Conservation (phyloP, 2,797 vertebrate genomes). For the Pyrocephalus nanus region DNA sequence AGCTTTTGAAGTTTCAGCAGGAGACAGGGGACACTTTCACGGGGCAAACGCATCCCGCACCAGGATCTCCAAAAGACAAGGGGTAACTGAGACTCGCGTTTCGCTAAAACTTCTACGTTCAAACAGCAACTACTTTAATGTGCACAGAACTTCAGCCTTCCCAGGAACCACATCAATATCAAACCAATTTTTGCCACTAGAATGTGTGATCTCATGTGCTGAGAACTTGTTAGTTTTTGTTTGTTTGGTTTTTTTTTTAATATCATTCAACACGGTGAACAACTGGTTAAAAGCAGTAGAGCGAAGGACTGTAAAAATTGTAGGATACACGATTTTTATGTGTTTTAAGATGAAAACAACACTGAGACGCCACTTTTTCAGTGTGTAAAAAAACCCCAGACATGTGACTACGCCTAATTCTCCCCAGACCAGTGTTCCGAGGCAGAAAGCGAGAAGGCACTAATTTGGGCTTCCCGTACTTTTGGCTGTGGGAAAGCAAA, state of each 20-base stretch:
- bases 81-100: background rate
- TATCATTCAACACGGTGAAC: background rate
- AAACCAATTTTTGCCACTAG: background rate
- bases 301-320: background rate
- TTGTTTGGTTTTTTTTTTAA: background rate
- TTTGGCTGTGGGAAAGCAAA: background rate
- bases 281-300: background rate
- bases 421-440: background rate
- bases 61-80: background rate
- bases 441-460: background rate
- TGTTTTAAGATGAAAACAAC: background rate
- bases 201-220: background rate
- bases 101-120: no score
- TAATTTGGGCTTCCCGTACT: background rate
- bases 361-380: background rate
- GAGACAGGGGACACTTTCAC: background rate
- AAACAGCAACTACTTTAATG: background rate
- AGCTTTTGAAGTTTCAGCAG: background rate
- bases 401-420: constrained; percentile 4
- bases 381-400: background rate
- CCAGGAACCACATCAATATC: background rate
- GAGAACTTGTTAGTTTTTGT: background rate
- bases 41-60: background rate
- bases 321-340: background rate
- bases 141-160: background rate